Evolutionary conservation across 2,888 invertebrate species (phyloP).

Genomic region (Carcina quercana): DNA sequence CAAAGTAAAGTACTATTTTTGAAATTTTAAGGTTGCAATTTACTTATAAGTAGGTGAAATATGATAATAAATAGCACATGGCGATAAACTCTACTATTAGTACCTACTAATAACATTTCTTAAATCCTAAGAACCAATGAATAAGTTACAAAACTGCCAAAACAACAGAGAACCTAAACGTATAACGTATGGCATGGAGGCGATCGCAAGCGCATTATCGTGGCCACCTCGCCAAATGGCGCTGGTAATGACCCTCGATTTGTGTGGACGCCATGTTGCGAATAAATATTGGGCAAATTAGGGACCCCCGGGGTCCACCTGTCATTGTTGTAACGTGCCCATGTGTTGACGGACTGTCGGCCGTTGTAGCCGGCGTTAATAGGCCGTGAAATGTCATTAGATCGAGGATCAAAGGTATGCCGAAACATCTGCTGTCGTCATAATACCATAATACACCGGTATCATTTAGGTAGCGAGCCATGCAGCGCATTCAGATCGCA

Average conservation of each 20-base stretch:
- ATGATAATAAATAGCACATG: no score
- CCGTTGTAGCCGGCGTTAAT: constrained; percentile 21
- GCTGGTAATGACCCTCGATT: constrained; percentile 51
- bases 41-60: no score
- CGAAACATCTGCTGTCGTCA: constrained; percentile 24
- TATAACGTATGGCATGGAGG: constrained; percentile 12
- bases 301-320: constrained; percentile 55
- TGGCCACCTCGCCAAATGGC: constrained; percentile 60
- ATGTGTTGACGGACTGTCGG: constrained; percentile 41
- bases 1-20: no score
- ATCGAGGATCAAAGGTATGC: constrained; percentile 30
- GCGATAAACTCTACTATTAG: no score
- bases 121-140: no score
- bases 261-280: constrained; percentile 58
- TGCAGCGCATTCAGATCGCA: no score
- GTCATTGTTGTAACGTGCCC: constrained; percentile 39
- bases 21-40: no score
- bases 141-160: no score
- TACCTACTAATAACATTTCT: no score
- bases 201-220: constrained; percentile 36
- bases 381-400: constrained; percentile 54
- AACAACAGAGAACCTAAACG: no score
- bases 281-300: constrained; percentile 71
- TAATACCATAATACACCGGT: no score
- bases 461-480: no score